These are phyloP conservation scores for Bibio marci DNA, from an alignment of 2,888 invertebrate genomes.

Conservation along the genomic window DNA sequence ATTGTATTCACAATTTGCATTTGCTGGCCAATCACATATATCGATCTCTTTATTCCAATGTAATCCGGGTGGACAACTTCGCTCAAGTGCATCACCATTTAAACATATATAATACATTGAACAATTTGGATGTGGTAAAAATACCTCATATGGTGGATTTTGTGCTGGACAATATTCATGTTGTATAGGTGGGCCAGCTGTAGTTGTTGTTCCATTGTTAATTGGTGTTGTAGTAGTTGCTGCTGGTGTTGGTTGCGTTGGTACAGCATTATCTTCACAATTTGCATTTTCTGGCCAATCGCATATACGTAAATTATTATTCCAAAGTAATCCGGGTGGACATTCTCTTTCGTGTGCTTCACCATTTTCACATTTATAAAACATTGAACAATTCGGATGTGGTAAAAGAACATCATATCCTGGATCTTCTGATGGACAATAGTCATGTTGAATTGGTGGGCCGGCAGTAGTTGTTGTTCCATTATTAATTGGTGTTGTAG, in stretches of 20 bases:
- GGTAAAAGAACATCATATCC: neutral
- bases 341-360: neutral
- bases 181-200: too few species aligned
- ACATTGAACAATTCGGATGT: conserved; percentile 2
- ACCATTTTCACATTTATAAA: conserved; percentile 4
- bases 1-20: neutral
- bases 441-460: too few species aligned
- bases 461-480: neutral
- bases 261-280: neutral
- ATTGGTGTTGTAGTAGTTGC: neutral
- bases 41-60: conserved; percentile 4
- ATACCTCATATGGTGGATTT: too few species aligned
- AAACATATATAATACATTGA: conserved; percentile 4
- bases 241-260: neutral
- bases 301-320: neutral
- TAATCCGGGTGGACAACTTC: neutral
- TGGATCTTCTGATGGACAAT: neutral
- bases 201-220: neutral
- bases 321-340: conserved; percentile 1
- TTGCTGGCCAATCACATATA: conserved; percentile 6
- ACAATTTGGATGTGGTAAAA: conserved; percentile 1
- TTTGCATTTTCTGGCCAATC: conserved; percentile 2
- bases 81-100: neutral
- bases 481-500: neutral
- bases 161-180: too few species aligned